Conservation (phyloP, 2,113 vertebrate species). For the Sardina pilchardus region DNA sequence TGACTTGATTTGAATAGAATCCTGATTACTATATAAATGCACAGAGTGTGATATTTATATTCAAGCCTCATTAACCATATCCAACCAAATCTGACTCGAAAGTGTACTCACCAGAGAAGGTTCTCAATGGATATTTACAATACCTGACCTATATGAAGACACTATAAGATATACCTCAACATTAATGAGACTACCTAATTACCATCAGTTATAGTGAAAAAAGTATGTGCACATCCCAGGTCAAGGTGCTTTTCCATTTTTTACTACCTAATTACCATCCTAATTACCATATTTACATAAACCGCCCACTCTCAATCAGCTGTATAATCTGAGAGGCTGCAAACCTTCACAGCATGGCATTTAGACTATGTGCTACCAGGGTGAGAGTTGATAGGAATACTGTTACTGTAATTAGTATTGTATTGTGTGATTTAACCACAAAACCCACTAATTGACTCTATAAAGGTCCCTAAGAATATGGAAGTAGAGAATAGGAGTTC, state of each 20-base stretch:
- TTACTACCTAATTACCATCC: neutral
- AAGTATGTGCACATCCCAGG: too few species aligned
- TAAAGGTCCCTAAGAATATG: too few species aligned
- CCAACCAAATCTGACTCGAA: neutral
- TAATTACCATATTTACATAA: neutral
- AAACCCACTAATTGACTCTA: too few species aligned
- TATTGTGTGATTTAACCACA: neutral
- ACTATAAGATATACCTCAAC: too few species aligned
- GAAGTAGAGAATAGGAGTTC: too few species aligned
- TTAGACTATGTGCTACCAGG: neutral
- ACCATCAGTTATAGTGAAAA: neutral
- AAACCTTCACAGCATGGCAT: neutral
- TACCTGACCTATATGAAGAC: neutral
- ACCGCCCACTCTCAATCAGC: neutral
- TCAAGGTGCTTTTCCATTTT: too few species aligned
- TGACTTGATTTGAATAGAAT: too few species aligned
- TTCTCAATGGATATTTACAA: neutral
- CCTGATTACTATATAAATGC: neutral
- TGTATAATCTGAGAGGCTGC: neutral
- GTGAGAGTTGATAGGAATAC: neutral
- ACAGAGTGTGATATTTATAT: neutral
- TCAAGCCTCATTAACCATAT: neutral
- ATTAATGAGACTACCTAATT: too few species aligned
- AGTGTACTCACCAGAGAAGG: neutral
- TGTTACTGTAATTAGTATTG: neutral